Evolutionary conservation across 2,113 vertebrate species (phyloP), one percentile per base, ranked within the genome.

Genomic region (Anolis carolinensis): DNA sequence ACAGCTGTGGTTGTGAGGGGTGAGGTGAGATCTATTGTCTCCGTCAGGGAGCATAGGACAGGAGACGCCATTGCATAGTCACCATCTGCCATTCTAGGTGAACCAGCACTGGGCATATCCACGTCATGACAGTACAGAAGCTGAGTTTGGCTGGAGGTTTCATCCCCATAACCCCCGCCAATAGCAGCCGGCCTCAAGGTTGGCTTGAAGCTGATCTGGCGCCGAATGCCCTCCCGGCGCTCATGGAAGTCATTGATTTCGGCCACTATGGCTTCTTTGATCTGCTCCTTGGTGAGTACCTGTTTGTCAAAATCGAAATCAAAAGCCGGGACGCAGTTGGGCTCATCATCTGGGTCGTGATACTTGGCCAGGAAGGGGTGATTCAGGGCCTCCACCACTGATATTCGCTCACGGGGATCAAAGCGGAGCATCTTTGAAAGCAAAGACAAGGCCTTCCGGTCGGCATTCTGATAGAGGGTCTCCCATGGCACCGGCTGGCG

Each of bases 281-380:
- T 98, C 93, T 98, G 97, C 70, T 99, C 98, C 39, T 96, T 94
- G 36, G 95, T 96, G 5, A 97, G 89, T 1, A 87, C 92, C 34
- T 96, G 96, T 0, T 97, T 97, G 83, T 99, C 98, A 79, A 99
- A 99, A 88, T 97, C 97, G 85, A 99, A 99, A 90, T 99, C 97
- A 74, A 99, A 99, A 18, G 98, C 98, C 0, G 98, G 98, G 16
- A 98, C 97, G 9, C 98, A 99, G 63, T 97, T 96, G 2, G 98
- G 98, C 90, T 99, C 98, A 0, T 99, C 98, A 0, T 98, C 97
- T 0, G 96, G 95, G 87, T 99, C 98, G 4, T 99, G 98, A 83
- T 99, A 99, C 82, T 99, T 99, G 18, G 95, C 93, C 79, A 99
- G 81, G 75, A 99, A 99, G 0, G 97, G 97, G 90, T 99, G 97